Base-by-base conservation (phyloP, 2,888 invertebrate species). In the Anarsia innoxiella region DNA sequence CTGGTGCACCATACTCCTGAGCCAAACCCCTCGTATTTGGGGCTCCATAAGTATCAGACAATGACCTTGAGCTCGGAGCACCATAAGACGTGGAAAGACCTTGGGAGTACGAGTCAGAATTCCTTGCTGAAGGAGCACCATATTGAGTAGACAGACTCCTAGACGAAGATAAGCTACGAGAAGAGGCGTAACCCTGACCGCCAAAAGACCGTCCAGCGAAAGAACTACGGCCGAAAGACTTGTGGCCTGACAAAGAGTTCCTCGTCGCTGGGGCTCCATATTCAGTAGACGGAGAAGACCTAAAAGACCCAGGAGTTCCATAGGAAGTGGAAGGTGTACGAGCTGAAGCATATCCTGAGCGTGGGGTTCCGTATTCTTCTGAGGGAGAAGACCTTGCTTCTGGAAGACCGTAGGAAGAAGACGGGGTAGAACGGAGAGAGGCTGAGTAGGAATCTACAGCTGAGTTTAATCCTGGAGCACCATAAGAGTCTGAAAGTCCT, bases 1-100 rank as follows among this genome's bases (percentile, higher is more conserved):
- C 63, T 16, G 87, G 86, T n/a, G 72, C 77, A 19, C 85, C 86
- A 44, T 87, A 87, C 38, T 77, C 78, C 37, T 77, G 71, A 33
- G 85, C 78, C 2, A 61, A 12, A 11, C 46, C 47, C 30, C 65
- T 61, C 2, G 58, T 48, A 35, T 69, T 68, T 8, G 87, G 86
- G 19, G 77, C 79, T 23, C 83, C 84, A 42, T 73, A 74, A 0
- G 59, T 55, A 12, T 67, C 66, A 1, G 67, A 61, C 19, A 63
- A 25, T 11, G 58, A 51, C 23, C 56, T 54, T 5, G 59, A 56
- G 23, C 46, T 60, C 4, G 69, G 64, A 0, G 44, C 50, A 12
- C 53, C 59, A 23, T 59, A 65, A 0, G 49, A 19, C 3, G 15
- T 12, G 14, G 35, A 35, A 1, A 51, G 26, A 49, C 29, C 15